Evolutionary conservation across 2,797 vertebrate species (phyloP), one percentile per base, ranked within the genome.

Genomic region (Numenius phaeopus): DNA sequence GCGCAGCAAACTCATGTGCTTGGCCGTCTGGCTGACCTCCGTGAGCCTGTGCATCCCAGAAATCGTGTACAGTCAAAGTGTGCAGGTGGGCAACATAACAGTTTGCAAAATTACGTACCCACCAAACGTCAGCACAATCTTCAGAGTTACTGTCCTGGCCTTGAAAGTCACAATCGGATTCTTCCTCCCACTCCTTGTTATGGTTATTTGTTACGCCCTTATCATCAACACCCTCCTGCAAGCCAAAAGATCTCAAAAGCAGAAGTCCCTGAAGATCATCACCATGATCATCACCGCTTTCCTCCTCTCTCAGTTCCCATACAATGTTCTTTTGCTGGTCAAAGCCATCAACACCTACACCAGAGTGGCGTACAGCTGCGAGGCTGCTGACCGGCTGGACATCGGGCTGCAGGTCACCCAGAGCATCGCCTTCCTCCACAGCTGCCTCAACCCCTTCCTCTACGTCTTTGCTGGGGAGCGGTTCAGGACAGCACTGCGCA

Each of bases 371-470:
- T 98, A 96, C 16, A 90, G 95, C 6, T 99, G 99, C 22, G 2
- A 86, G 7, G 40, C 72, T 15, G 64, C 94, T 2, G 85, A 54
- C 24, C 24, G 9, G 19, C 96, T 99, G 6, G 98, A 99, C 75
- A 90, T 99, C 0, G 98, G 97, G 4, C 97, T 98, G 81, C 99
- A 99, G 97, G 89, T 99, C 37, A 98, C 99, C 26, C 99, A 99
- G 95, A 98, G 98, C 83, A 92, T 99, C 0, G 99, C 99, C 11
- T 99, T 98, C 78, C 98, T 98, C 21, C 99, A 99, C 73, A 98
- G 99, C 85, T 99, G 99, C 97, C 97, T 99, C 65, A 99, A 99
- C 96, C 99, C 99, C 0, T 96, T 99, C 83, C 97, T 99, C 75
- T 99, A 99, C 0, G 99, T 98, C 54, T 99, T 99, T 50, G 98